Base-by-base conservation (phyloP, 2,113 vertebrate genomes). In the Muntiacus muntjak region DNA sequence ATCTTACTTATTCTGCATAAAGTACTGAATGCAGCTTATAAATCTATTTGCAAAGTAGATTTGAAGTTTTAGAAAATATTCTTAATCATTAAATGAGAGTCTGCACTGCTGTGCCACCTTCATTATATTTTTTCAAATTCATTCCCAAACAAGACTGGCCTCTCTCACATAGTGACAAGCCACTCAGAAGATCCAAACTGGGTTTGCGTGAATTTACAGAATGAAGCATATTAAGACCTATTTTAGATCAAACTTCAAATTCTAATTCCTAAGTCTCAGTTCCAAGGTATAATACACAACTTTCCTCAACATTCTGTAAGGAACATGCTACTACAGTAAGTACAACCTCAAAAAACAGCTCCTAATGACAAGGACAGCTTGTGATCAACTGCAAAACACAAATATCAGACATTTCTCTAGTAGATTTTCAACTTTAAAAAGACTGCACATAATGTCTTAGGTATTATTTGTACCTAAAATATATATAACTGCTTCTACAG, bases 381-480 rank as follows among this genome's bases (percentile, higher is more conserved):
- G 16, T 64, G 47, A 76, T 85, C 40, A 64, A 64, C 2, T 55
- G 26, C 26, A 11, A 90, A 50, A 83, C 16, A 78, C 33, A 95
- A 33, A 86, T 0, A 62, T n/a, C 36, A 86, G 85, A 40, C 57
- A 47, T 13, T 91, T 91, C 91, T 89, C 33, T n/a, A 50, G n/a
- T 6, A 85, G 79, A 26, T 45, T 89, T 88, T 78, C 57, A 60
- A 79, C 14, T 64, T 96, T 79, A 36, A 82, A 76, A 71, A 79
- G 25, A 87, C 3, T 71, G 23, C 1, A 50, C 3, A 81, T 23
- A 95, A 71, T 5, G 3, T 43, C 23, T 78, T 0, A 78, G 7
- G 60, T 30, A 86, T 88, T 89, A 97, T 16, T 58, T 95, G 50
- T 40, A 89, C 71, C 95, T 47, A 94, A 96, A 84, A 96, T 76